Base-by-base conservation (phyloP, 1,140 invertebrate genomes). In the Marisa cornuarietis region DNA sequence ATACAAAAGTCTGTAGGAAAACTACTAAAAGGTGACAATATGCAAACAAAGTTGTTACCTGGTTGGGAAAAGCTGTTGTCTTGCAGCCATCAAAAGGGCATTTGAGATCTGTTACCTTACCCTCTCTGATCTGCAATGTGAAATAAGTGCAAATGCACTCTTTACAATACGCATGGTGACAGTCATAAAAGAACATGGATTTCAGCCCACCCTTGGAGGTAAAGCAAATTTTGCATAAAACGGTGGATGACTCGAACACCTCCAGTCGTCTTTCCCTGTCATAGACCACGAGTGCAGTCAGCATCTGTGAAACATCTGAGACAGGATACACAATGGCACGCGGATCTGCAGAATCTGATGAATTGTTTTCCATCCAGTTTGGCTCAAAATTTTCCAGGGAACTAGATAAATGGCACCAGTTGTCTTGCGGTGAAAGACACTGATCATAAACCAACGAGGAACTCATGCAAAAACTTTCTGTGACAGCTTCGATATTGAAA, bases 151-250 rank as follows among this genome's bases (percentile, higher is more conserved):
- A 88, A 79, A 94, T 92, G 86, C 94, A 95, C 22, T 93, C 91
- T 78, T 92, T 93, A 87, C 94, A 95, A 88, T 92, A 94, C 10
- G 93, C 90, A 88, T 95, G 94, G 31, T 87, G 83, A 90, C 94
- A 95, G 22, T 84, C 91, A 76, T 88, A 83, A 88, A 94, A 94
- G 80, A 92, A 88, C 13, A 92, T 90, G 84, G 93, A 94, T 62
- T 92, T 86, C 24, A 86, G 86, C 11, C 94, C 94, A 51, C 88
- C 83, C 84, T 93, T 93, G 58, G 93, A 92, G 42, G 81, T 66
- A 79, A 92, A 91, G 84, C 93, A 93, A 71, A 94, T 89, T 74
- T 88, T 85, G 84, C 91, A 92, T 7, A 82, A 76, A 75, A 88
- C 88, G 75, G 85, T 79, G 9, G 89, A 83, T 75, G 79, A 84